Evolutionary conservation across 2,797 vertebrate genomes (phyloP), one percentile per base, ranked within the genome.

Genomic region (Varecia variegata): DNA sequence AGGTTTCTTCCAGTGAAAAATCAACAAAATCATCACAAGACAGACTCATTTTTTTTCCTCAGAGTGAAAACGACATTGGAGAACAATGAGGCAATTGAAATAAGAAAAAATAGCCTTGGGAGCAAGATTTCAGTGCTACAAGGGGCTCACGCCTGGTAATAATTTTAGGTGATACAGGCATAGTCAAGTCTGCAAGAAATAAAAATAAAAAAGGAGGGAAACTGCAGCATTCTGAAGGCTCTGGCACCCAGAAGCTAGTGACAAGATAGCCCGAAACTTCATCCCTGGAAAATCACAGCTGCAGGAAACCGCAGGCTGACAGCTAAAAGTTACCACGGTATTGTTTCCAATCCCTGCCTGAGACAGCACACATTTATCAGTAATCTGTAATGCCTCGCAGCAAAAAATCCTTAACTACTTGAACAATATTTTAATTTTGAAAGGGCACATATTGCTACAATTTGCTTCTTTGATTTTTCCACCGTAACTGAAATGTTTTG

Each of bases 361-460:
- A 88, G 77, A 93, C 17, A 76, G 27, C 4, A 0, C 62, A 92
- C 54, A 70, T 96, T 88, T n/a, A 79, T 76, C 81, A 88, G 62
- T 62, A 14, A 32, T 87, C 52, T 60, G n/a, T 12, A 54, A 54
- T 7, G n/a, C 43, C 56, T 89, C 32, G 1, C 11, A 35, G 45
- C 3, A 54, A 83, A 67, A 82, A 90, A 81, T 12, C 73, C 68
- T 76, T 77, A 91, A 96, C 88, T 43, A 68, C 40, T 88, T 92
- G 50, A 88, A 74, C 14, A 3, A 12, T 38, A 67, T 85, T 97
- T 96, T 96, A 74, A 87, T 88, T 93, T 93, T 94, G 62, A 95
- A 97, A 94, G 67, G n/a, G 40, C 62, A 94, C 94, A 94, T 95
- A 70, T 96, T 96, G 92, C 83, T 91, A 52, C 21, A 62, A 79